Base-by-base conservation (phyloP, 2,113 vertebrate genomes). In the Mesocricetus auratus region DNA sequence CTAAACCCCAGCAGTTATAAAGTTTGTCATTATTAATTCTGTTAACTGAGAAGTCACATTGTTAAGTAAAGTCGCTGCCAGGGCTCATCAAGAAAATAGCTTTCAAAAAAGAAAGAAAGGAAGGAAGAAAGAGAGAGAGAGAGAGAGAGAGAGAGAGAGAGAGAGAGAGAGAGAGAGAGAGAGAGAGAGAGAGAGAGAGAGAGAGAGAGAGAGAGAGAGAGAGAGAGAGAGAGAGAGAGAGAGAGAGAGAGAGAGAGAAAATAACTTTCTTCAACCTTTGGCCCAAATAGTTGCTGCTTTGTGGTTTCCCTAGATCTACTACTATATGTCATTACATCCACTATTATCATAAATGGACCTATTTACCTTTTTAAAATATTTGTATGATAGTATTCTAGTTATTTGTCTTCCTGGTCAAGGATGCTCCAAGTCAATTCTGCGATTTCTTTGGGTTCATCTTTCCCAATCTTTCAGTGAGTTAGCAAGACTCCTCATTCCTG, bases 401-500 rank as follows among this genome's bases (percentile, higher is more conserved):
- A 4, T 79, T 97, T 95, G 45, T 77, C 93, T 91, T 96, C n/a
- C 82, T 75, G 8, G 81, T 74, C 31, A 60, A 60, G 69, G 68
- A 95, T 10, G 74, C 91, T 94, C 69, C 93, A 97, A 47, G 22
- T 68, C 19, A 91, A 15, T 82, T 91, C 3, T 94, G 53, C 56
- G 60, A 47, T 91, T 91, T 87, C 74, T 91, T 74, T 94, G 62
- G 93, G 93, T 83, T 58, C 33, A 4, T 96, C 12, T 31, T 94
- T 97, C 96, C 26, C 92, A 53, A 78, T 66, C n/a, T 92, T 98
- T 94, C 33, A 56, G 0, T 4, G 62, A 95, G 50, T 90, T 98
- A 96, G 94, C 97, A 98, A 96, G 94, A 97, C 91, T 93, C 90
- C 96, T 96, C 87, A 87, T 71, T 92, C 93, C 77, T 97, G 92